Percentiles rank a stretch among this genome's conserved stretches.
phyloP scores from a whole-genome alignment of 2,113 vertebrate genomes.

The Istiophorus platypterus region DNA sequence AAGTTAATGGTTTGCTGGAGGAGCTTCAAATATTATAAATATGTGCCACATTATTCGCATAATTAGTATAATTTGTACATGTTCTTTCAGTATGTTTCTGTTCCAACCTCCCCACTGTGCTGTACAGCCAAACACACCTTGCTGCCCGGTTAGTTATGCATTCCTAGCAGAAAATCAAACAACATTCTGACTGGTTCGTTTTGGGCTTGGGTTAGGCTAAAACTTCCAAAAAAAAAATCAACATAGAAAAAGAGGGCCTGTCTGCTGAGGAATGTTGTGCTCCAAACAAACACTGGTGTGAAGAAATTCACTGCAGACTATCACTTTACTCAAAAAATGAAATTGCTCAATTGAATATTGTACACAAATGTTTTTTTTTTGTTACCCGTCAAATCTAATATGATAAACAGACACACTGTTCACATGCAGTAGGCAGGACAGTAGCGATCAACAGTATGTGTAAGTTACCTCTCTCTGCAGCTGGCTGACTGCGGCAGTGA shows the following conservation, averaged over 20 bases:
- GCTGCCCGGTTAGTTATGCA: neutral
- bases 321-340: neutral
- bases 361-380: neutral
- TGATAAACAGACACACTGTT: neutral
- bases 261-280: neutral
- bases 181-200: neutral
- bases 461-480: slow-evolving; percentile 91
- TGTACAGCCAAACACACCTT: neutral
- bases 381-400: neutral
- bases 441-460: neutral
- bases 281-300: neutral
- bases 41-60: neutral
- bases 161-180: neutral
- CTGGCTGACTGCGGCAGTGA: slow-evolving; percentile 88
- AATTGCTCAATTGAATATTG: neutral
- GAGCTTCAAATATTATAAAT: neutral
- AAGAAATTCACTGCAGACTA: neutral
- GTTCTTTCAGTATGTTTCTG: neutral
- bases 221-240: neutral
- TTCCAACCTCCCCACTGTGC: too few relatives aligned
- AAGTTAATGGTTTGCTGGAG: neutral
- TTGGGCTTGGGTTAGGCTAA: neutral
- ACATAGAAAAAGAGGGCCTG: neutral
- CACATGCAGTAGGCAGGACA: neutral
- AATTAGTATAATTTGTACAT: neutral